These are phyloP conservation scores for Mellilla xanthometata DNA, from an alignment of 2,888 invertebrate species.

Conservation along the genomic window DNA sequence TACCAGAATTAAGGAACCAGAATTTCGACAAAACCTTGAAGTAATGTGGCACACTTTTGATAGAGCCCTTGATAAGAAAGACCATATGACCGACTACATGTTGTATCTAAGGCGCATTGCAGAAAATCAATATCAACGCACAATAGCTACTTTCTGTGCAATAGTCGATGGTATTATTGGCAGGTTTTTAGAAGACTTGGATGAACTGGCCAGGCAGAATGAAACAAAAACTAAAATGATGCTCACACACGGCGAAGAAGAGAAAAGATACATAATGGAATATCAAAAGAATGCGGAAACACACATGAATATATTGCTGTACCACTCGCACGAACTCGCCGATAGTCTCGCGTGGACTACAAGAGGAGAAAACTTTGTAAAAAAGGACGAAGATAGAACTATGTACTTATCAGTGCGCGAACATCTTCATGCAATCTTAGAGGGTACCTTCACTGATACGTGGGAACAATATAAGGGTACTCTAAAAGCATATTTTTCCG, in stretches of 20 bases:
- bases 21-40: conserved; percentile 63
- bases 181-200: conserved; percentile 63
- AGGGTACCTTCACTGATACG: conserved; percentile 57
- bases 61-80: conserved; percentile 81
- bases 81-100: conserved; percentile 79
- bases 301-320: conserved; percentile 67
- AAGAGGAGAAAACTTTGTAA: conserved; percentile 68
- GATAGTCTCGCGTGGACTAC: conserved; percentile 64
- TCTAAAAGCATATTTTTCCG: conserved; percentile 58
- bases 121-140: conserved; percentile 85
- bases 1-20: conserved; percentile 68
- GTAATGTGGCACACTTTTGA: conserved; percentile 78
- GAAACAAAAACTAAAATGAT: conserved; percentile 47
- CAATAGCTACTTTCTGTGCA: conserved; percentile 84
- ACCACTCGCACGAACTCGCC: conserved; percentile 56
- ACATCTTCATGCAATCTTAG: conserved; percentile 62
- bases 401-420: conserved; percentile 60
- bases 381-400: conserved; percentile 64
- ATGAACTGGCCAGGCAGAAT: conserved; percentile 57
- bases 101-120: conserved; percentile 82
- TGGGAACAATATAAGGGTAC: conserved; percentile 72
- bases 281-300: conserved; percentile 67
- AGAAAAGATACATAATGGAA: conserved; percentile 41
- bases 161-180: conserved; percentile 84
- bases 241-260: conserved; percentile 52